Evolutionary conservation across 92 coral and sea anemone genomes (phyloP), one percentile per base, ranked within the genome.

Genomic region (Porites cylindrica): DNA sequence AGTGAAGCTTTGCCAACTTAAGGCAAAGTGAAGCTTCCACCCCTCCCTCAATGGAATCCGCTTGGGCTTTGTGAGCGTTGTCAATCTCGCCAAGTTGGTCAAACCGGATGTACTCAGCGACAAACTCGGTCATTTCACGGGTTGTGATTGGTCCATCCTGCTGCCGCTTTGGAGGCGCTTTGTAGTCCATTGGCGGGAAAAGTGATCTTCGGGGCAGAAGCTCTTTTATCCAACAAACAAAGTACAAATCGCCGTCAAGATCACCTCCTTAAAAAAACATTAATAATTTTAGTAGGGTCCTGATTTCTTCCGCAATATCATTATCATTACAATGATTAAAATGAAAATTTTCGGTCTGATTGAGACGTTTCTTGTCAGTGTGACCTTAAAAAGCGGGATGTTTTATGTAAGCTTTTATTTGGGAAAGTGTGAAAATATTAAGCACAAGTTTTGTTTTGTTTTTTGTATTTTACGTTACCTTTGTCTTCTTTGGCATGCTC

Each of bases 231-330:
- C 99, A 97, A 83, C 95, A 93, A 47, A 97, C 99, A 63, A 93
- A 97, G 88, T 97, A 97, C 82, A 97, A 88, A 85, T 97, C 99
- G 2, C 99, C 99, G 78, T 97, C 99, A 19, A 97, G 96, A 66
- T 97, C 99, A 51, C 99, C 99, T 1, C 99, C 99, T 97, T 21
- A 68, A 67, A 20, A 6, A 85, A 77, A 68, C 23, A 51, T 51
- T 21, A 6, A 21, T 66, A n/a, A 38, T 0, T 38, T 38, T 38
- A 38, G 6, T 38, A 38, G 47, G 47, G 47, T 38, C 7, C 47
- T 4, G n/a, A 38, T 38, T 38, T 38, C 0, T 38, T 38, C 47
- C 4, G 47, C 47, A 38, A 4, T 38, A 4, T 38, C 47, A 38
- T 0, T 38, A 38, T 38, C 4, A 38, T 4, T 38, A 38, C 5